Evolutionary conservation across 2,888 invertebrate genomes (phyloP).

Genomic region (Catocala sponsa): DNA sequence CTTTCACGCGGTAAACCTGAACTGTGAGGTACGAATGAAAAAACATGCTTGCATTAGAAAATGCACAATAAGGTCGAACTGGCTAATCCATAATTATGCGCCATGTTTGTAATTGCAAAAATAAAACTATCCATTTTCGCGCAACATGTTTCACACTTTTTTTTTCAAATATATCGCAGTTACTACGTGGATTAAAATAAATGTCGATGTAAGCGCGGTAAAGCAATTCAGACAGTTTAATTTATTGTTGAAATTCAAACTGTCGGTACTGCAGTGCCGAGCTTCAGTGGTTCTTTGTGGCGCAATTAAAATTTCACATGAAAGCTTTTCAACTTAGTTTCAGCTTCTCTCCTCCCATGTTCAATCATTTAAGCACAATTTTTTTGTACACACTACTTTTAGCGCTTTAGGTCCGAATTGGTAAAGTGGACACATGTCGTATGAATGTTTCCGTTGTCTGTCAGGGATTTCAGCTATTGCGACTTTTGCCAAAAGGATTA

Average conservation of each 20-base stretch:
- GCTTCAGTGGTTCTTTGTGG: slow-evolving; percentile 61
- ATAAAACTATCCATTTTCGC: too few relatives aligned
- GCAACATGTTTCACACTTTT: not conserved
- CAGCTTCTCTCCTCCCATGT: slow-evolving; percentile 1
- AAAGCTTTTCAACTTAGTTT: slow-evolving; percentile 61
- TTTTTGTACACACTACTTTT: not conserved
- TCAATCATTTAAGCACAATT: slow-evolving; percentile 5
- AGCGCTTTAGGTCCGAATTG: too few relatives aligned
- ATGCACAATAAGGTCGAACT: too few relatives aligned
- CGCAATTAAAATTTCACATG: slow-evolving; percentile 72
- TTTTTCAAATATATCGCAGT: not conserved
- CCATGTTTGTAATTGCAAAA: too few relatives aligned
- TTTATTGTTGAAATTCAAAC: slow-evolving; percentile 62
- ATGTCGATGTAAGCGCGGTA: slow-evolving; percentile 9
- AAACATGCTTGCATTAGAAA: too few relatives aligned
- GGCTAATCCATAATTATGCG: too few relatives aligned
- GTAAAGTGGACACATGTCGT: too few relatives aligned
- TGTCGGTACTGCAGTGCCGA: slow-evolving; percentile 32
- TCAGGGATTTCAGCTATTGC: too few relatives aligned
- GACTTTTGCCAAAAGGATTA: not conserved
- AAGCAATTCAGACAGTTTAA: slow-evolving; percentile 46
- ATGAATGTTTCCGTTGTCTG: too few relatives aligned
- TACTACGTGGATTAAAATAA: slow-evolving; percentile 17
- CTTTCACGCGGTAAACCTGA: too few relatives aligned
- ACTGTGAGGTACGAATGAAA: too few relatives aligned